Conservation (phyloP, 1,140 invertebrate genomes). For the Lethrus apterus region DNA sequence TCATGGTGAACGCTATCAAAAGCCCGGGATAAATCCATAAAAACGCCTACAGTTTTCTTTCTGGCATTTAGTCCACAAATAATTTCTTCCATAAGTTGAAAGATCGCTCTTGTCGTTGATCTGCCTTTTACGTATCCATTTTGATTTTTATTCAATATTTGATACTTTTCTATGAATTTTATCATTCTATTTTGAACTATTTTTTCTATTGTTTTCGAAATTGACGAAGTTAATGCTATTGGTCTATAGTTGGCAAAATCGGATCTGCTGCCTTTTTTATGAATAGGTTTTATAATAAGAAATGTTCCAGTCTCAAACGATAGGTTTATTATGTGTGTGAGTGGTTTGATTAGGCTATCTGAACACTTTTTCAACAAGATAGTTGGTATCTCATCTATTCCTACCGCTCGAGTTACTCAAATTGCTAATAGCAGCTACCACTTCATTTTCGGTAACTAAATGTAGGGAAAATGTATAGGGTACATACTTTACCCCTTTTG, state of each 20-base stretch:
- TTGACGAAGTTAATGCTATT: slow-evolving; percentile 17
- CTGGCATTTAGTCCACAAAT: not conserved
- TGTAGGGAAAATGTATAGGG: not conserved
- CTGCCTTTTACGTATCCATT: slow-evolving; percentile 1
- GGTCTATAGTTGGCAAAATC: slow-evolving; percentile 28
- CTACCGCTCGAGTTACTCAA: slow-evolving; percentile 14
- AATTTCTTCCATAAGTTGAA: not conserved
- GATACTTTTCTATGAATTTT: too few relatives aligned
- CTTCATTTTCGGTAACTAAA: slow-evolving; percentile 1
- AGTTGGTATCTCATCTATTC: slow-evolving; percentile 19
- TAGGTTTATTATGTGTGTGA: slow-evolving; percentile 10
- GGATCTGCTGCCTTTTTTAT: slow-evolving; percentile 20
- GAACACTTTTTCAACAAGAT: slow-evolving; percentile 18
- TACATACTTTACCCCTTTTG: too few relatives aligned
- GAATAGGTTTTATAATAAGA: slow-evolving; percentile 14
- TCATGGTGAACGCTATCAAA: slow-evolving; percentile 31
- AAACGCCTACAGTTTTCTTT: not conserved
- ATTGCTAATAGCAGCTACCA: not conserved
- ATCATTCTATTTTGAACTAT: slow-evolving; percentile 2
- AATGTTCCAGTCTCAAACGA: slow-evolving; percentile 7
- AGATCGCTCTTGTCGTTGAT: slow-evolving; percentile 1
- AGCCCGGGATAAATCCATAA: slow-evolving; percentile 21
- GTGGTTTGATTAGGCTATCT: slow-evolving; percentile 16
- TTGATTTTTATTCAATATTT: not conserved
- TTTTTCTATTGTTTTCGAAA: slow-evolving; percentile 4